phyloP scores from a whole-genome alignment of 2,888 invertebrate genomes.

The Omphaloscelis lunosa region DNA sequence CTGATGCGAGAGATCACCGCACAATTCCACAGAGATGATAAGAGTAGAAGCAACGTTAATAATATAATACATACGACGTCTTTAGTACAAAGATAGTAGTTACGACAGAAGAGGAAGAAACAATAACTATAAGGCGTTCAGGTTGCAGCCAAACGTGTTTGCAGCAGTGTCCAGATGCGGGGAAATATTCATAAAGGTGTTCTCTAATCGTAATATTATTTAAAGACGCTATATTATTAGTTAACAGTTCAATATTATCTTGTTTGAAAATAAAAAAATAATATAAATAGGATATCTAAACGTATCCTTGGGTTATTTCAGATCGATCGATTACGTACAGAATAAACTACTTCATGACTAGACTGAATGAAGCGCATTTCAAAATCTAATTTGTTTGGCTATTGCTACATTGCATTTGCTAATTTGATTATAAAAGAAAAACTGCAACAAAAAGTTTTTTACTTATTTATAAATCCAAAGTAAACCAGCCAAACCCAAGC shows the following conservation, averaged over 20 bases:
- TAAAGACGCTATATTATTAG: too few species aligned
- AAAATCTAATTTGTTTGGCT: not conserved
- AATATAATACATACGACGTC: not conserved
- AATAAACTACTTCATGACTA: not conserved
- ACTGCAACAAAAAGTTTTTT: not conserved
- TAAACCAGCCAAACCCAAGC: slow-evolving; percentile 30
- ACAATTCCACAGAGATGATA: not conserved
- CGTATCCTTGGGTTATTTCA: not conserved
- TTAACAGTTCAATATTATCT: too few species aligned
- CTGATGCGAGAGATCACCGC: too few species aligned
- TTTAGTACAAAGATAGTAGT: not conserved
- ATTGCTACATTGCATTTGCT: too few species aligned
- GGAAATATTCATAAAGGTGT: not conserved
- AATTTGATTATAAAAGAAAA: not conserved
- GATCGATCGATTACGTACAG: not conserved
- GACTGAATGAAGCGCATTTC: too few species aligned
- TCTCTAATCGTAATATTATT: too few species aligned
- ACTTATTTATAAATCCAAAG: slow-evolving; percentile 23
- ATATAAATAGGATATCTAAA: not conserved
- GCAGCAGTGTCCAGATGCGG: not conserved
- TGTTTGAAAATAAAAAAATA: too few species aligned
- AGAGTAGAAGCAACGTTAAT: not conserved
- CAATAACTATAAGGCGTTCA: not conserved
- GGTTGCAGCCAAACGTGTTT: not conserved
- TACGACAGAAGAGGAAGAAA: not conserved